These are phyloP conservation scores for Nannoperca australis DNA, from an alignment of 2,797 vertebrate species.

Conservation along the genomic window DNA sequence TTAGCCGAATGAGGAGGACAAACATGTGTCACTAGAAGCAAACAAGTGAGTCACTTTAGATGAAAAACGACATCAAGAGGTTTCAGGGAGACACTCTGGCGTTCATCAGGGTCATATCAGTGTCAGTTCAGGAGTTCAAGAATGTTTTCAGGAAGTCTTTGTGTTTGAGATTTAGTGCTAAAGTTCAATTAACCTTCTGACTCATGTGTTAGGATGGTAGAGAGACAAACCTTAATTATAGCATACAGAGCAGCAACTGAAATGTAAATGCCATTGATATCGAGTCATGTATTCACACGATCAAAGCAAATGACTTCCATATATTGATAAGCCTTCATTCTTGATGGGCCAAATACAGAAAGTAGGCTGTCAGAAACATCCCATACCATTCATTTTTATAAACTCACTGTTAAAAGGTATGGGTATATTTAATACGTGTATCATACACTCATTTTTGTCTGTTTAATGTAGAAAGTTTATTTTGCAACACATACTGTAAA, in stretches of 20 bases:
- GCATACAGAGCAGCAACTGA: constrained; percentile 52
- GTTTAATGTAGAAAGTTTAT: not conserved
- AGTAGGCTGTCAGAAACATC: not conserved
- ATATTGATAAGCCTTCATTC: constrained; percentile 18
- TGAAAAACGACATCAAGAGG: constrained; percentile 69
- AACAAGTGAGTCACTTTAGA: constrained; percentile 70
- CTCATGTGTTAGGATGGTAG: constrained; percentile 59
- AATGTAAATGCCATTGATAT: constrained; percentile 60
- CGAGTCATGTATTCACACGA: constrained; percentile 33
- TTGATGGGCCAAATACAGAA: not conserved
- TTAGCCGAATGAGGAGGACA: constrained; percentile 65
- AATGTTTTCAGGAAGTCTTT: constrained; percentile 81
- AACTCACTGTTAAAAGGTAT: not conserved
- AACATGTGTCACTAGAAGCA: constrained; percentile 71
- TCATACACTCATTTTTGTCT: constrained; percentile 1
- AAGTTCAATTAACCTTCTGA: constrained; percentile 77
- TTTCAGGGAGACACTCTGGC: constrained; percentile 71
- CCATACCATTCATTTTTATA: not conserved
- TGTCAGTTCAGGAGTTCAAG: constrained; percentile 82
- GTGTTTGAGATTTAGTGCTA: constrained; percentile 76
- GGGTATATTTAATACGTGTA: not conserved
- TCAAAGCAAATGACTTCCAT: constrained; percentile 12
- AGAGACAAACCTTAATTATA: constrained; percentile 72
- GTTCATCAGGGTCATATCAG: constrained; percentile 72
- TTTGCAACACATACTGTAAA: not conserved